Conservation (phyloP, 1,140 invertebrate genomes). For the Drosophila prosaltans region DNA sequence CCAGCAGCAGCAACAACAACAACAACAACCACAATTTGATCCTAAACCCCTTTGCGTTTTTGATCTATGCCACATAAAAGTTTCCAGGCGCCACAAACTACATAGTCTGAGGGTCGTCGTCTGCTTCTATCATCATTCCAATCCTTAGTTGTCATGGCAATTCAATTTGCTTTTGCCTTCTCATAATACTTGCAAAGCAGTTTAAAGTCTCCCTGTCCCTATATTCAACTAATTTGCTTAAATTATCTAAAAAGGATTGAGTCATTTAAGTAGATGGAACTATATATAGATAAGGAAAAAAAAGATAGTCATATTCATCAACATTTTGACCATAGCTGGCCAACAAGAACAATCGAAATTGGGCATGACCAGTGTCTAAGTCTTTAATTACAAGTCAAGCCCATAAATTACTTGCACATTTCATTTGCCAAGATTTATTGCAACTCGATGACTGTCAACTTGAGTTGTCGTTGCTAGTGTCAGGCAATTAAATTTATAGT, state of each 20-base stretch:
- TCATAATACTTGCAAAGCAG: constrained; percentile 53
- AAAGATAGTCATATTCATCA: background rate
- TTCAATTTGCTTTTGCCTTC: constrained; percentile 58
- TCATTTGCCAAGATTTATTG: constrained; percentile 24
- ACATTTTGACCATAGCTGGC: background rate
- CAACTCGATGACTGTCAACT: constrained; percentile 13
- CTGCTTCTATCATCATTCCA: background rate
- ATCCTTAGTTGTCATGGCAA: constrained; percentile 61
- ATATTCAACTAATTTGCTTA: constrained; percentile 45
- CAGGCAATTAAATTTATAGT: constrained; percentile 59
- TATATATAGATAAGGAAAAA: background rate
- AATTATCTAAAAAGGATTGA: constrained; percentile 25
- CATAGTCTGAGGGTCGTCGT: constrained; percentile 13
- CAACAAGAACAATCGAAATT: constrained; percentile 2
- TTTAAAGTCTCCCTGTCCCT: constrained; percentile 49
- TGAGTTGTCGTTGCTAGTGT: constrained; percentile 10
- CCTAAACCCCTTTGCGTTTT: constrained; percentile 56
- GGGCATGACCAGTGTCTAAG: background rate
- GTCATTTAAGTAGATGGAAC: constrained; percentile 25
- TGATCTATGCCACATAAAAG: constrained; percentile 70
- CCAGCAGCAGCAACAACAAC: constrained; percentile 19
- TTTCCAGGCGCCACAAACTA: constrained; percentile 59
- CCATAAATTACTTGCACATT: constrained; percentile 29
- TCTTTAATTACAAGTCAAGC: constrained; percentile 4
- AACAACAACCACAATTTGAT: constrained; percentile 28